These are phyloP conservation scores for Heliocidaris tuberculata DNA, from an alignment of 35 echinoderm and acorn worm species.

Conservation along the genomic window DNA sequence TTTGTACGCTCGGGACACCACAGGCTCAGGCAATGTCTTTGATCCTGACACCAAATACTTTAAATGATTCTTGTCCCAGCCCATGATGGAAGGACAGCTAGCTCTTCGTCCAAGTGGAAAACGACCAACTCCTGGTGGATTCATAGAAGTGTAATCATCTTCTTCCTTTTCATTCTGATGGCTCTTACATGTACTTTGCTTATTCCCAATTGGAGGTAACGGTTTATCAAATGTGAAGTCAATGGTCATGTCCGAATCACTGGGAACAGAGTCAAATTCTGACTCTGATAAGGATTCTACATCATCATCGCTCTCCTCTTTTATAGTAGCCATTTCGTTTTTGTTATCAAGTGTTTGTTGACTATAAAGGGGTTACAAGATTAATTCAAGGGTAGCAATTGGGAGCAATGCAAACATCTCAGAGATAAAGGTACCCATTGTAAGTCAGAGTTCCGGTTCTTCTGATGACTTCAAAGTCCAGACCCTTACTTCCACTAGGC, in stretches of 20 bases:
- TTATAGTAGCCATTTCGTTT: neutral
- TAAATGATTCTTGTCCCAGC: neutral
- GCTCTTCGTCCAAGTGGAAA: neutral
- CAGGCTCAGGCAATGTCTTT: conserved; percentile 14
- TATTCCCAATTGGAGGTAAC: neutral
- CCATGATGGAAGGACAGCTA: conserved; percentile 45
- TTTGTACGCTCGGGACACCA: neutral
- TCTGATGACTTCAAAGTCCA: neutral
- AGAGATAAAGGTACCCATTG: neutral
- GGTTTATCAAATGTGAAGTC: neutral
- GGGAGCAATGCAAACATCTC: neutral
- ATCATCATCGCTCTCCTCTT: neutral
- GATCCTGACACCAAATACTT: conserved; percentile 36
- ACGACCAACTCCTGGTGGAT: neutral
- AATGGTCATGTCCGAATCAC: neutral
- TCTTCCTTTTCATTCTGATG: neutral
- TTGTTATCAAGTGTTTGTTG: neutral
- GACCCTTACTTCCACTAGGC: neutral
- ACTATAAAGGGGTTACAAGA: neutral
- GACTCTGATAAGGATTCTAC: neutral
- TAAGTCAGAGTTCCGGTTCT: neutral
- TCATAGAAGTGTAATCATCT: neutral
- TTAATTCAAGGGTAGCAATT: neutral
- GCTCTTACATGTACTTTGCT: neutral
- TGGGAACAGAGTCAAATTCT: neutral